Base-by-base conservation (phyloP, 2,888 invertebrate species). In the Sphinx pinastri region DNA sequence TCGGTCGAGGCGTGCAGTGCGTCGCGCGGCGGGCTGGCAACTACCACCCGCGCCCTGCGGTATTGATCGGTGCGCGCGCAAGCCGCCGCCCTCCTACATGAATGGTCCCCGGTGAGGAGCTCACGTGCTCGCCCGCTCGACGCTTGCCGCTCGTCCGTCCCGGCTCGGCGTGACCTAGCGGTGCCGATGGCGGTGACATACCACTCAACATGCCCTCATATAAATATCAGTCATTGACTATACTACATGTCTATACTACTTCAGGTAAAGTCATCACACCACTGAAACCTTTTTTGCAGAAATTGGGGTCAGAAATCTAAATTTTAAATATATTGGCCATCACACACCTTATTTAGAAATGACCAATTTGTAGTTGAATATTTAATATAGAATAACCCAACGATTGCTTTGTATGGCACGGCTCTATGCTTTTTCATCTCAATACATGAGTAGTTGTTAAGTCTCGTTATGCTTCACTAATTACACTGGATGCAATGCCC, bases 51-150 rank as follows among this genome's bases (percentile, higher is more conserved):
- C 83, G 78, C 81, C 81, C 78, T 81, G 77, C 78, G 78, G 79
- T 89, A 88, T 87, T 82, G 88, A 86, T 89, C 85, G 87, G 76
- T 89, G 90, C 91, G 85, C 92, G 92, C 93, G 93, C 93, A 88
- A 84, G 86, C 84, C 88, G 84, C 88, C 90, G 84, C 89, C 88
- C 90, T 85, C 83, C 83, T 83, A 84, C 85, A 88, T 91, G 90
- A 91, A 91, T 90, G 93, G 89, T 87, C 89, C 91, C 91, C 86
- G 88, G 89, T 84, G 84, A 85, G 82, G 83, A 85, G 90, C 92
- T 92, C 92, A 92, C 93, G 92, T 92, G 92, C 91, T 89, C 83
- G 83, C 78, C 76, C 74, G 82, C 16, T 79, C 78, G 81, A 72
- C 74, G 82, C 45, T 79, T 78, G 83, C 84, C 83, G 81, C 79